Percentiles rank a stretch among this genome's conserved stretches.
Evolutionary conservation across 2,113 vertebrate species (phyloP).

Genomic region (Pseudois nayaur): DNA sequence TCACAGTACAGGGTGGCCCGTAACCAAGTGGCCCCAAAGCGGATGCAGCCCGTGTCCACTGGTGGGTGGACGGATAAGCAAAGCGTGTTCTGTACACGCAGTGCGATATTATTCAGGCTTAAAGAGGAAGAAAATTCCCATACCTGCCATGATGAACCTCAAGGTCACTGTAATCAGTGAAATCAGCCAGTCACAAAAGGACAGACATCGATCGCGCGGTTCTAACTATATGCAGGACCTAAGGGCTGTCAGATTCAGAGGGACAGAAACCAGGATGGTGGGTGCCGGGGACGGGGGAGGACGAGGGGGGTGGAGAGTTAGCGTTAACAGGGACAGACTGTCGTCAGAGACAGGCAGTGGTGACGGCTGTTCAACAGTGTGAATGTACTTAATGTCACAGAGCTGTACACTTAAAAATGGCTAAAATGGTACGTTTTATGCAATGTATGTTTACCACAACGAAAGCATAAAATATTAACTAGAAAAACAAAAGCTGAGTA

Average conservation of each 20-base stretch:
- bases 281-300: neutral
- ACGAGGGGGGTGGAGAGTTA: rapidly evolving
- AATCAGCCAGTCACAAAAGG: neutral
- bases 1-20: rapidly evolving
- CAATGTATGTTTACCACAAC: neutral
- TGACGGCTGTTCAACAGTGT: rapidly evolving
- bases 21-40: rapidly evolving
- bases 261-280: neutral
- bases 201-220: rapidly evolving
- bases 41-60: rapidly evolving
- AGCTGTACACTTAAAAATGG: neutral
- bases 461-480: neutral
- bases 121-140: neutral
- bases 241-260: rapidly evolving
- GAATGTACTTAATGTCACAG: rapidly evolving
- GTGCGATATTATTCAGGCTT: rapidly evolving
- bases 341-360: neutral
- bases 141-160: rapidly evolving
- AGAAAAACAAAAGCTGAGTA: neutral
- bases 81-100: rapidly evolving
- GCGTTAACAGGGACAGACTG: neutral
- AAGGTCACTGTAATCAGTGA: rapidly evolving
- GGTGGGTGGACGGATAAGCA: rapidly evolving
- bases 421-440: neutral
- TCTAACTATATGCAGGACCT: rapidly evolving